These are phyloP conservation scores for Chirona hameri DNA, from an alignment of 2,888 invertebrate genomes.

Conservation along the genomic window DNA sequence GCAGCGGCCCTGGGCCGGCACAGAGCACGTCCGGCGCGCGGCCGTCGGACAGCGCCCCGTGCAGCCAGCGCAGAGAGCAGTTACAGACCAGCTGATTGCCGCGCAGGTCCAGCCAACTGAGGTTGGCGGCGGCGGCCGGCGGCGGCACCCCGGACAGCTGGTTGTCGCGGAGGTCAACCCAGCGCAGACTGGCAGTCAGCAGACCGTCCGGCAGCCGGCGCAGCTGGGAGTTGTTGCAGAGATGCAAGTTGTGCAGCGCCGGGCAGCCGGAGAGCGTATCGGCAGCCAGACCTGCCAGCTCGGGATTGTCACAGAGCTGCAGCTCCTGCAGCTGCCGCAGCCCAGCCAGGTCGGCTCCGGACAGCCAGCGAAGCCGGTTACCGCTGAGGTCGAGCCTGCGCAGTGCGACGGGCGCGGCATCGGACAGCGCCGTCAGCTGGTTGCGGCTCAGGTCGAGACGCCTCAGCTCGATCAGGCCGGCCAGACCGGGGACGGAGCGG, in stretches of 20 bases:
- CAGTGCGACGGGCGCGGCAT: background rate
- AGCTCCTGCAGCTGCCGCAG: background rate
- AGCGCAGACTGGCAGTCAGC: background rate
- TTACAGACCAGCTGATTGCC: slow-evolving; percentile 1
- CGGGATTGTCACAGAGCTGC: background rate
- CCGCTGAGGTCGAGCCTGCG: background rate
- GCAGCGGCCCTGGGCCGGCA: background rate
- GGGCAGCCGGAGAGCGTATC: background rate
- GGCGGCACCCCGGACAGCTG: background rate
- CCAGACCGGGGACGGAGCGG: background rate
- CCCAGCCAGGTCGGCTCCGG: too few relatives aligned
- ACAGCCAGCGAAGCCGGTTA: background rate
- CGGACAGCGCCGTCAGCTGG: background rate
- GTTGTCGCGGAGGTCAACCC: background rate
- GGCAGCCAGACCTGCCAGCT: background rate
- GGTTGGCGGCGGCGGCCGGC: background rate
- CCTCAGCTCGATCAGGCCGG: background rate
- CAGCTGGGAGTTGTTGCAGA: slow-evolving; percentile 5
- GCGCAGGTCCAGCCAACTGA: background rate
- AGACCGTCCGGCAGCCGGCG: background rate
- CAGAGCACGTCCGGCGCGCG: background rate
- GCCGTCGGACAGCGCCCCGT: background rate
- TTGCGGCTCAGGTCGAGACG: background rate
- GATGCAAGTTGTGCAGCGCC: background rate
- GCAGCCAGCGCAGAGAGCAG: slow-evolving; percentile 8